phyloP scores from a whole-genome alignment of 2,888 invertebrate species.

The Argynnis bischoffii region DNA sequence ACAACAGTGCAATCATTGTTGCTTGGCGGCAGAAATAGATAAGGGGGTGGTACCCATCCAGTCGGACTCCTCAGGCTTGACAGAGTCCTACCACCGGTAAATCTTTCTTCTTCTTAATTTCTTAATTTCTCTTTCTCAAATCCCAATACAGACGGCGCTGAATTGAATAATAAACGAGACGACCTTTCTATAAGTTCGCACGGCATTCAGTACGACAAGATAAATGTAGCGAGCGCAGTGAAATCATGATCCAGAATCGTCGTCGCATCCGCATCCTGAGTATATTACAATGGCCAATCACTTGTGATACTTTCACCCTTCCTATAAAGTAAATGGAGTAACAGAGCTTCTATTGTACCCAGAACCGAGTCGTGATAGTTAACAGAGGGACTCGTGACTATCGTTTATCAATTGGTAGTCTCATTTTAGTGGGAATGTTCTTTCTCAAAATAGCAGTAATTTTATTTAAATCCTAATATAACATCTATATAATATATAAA shows the following conservation, averaged over 20 bases:
- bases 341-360: slow-evolving; percentile 71
- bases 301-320: slow-evolving; percentile 73
- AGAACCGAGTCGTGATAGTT: slow-evolving; percentile 72
- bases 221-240: slow-evolving; percentile 63
- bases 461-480: slow-evolving; percentile 60
- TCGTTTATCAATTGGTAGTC: slow-evolving; percentile 68
- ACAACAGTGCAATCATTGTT: too few relatives aligned
- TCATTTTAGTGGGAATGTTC: slow-evolving; percentile 68
- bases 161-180: slow-evolving; percentile 69
- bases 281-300: slow-evolving; percentile 69
- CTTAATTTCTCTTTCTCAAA: slow-evolving; percentile 60
- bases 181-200: slow-evolving; percentile 59
- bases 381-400: slow-evolving; percentile 75
- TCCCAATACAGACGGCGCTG: slow-evolving; percentile 56
- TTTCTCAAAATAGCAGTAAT: slow-evolving; percentile 67
- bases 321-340: slow-evolving; percentile 71
- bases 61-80: too few relatives aligned
- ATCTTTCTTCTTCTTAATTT: too few relatives aligned
- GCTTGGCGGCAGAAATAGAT: too few relatives aligned
- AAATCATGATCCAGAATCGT: slow-evolving; percentile 70
- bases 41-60: too few relatives aligned
- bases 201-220: slow-evolving; percentile 70
- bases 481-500: too few relatives aligned
- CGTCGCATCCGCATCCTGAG: slow-evolving; percentile 52
- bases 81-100: too few relatives aligned